phyloP scores from a whole-genome alignment of 2,113 vertebrate species.

The Carassius auratus region DNA sequence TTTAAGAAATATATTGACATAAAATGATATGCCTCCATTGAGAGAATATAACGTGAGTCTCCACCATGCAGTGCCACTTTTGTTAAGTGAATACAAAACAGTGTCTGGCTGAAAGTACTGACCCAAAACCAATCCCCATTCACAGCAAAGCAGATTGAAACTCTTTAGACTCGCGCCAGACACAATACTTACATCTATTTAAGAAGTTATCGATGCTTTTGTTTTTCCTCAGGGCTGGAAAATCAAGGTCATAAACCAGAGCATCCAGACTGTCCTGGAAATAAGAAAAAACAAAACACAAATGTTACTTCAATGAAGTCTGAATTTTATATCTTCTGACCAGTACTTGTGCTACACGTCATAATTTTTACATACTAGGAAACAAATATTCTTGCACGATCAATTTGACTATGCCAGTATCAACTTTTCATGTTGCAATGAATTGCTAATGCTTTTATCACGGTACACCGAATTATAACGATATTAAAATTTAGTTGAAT shows the following conservation, averaged over 20 bases:
- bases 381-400: neutral
- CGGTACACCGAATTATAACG: no score
- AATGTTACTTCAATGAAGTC: neutral
- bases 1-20: neutral
- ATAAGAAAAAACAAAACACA: slow-evolving; percentile 39
- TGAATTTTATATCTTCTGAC: neutral
- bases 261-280: slow-evolving; percentile 95
- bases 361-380: neutral
- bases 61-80: slow-evolving; percentile 70
- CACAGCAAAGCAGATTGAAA: neutral
- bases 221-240: slow-evolving; percentile 98
- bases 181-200: slow-evolving; percentile 94
- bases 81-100: slow-evolving; percentile 73
- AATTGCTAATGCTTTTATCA: no score
- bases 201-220: slow-evolving; percentile 99
- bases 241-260: slow-evolving; percentile 98
- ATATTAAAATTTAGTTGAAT: no score
- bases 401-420: neutral
- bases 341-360: neutral
- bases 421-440: no score
- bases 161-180: neutral
- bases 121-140: slow-evolving; percentile 38
- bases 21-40: slow-evolving; percentile 31
- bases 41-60: slow-evolving; percentile 65
- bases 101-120: slow-evolving; percentile 61